These are phyloP conservation scores for Cetoscarus ocellatus DNA, from an alignment of 2,797 vertebrate genomes.

Conservation along the genomic window DNA sequence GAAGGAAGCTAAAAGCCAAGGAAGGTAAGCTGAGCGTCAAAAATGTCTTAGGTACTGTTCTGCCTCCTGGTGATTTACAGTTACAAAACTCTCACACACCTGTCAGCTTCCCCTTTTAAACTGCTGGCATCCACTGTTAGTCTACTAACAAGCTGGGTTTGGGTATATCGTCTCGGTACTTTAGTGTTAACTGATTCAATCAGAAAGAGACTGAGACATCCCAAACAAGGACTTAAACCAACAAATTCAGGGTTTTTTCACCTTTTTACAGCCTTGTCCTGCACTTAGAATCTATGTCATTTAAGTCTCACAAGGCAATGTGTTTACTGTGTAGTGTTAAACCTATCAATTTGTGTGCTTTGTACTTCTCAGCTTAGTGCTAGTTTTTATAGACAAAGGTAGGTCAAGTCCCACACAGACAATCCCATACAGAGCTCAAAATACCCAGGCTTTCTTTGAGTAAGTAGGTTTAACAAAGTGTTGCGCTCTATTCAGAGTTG, in stretches of 20 bases:
- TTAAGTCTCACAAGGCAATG: too few species aligned
- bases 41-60: not conserved
- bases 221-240: not conserved
- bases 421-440: too few species aligned
- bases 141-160: not conserved
- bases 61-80: slow-evolving; percentile 5
- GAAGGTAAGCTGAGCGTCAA: slow-evolving; percentile 13
- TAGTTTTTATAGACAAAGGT: too few species aligned
- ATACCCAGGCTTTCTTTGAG: too few species aligned
- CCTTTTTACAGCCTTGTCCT: too few species aligned
- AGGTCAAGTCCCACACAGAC: too few species aligned
- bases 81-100: slow-evolving; percentile 1
- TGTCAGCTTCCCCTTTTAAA: slow-evolving; percentile 10
- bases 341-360: too few species aligned
- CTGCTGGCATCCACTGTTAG: not conserved
- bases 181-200: not conserved
- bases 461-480: too few species aligned
- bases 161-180: not conserved
- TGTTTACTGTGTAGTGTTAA: too few species aligned
- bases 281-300: too few species aligned
- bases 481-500: too few species aligned
- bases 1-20: not conserved
- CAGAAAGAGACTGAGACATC: not conserved
- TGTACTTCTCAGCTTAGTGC: too few species aligned
- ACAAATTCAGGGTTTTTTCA: not conserved